Percentiles rank a stretch among this genome's conserved stretches.
These are phyloP conservation scores for Acleris laterana DNA, from an alignment of 2,888 invertebrate species.

Conservation along the genomic window DNA sequence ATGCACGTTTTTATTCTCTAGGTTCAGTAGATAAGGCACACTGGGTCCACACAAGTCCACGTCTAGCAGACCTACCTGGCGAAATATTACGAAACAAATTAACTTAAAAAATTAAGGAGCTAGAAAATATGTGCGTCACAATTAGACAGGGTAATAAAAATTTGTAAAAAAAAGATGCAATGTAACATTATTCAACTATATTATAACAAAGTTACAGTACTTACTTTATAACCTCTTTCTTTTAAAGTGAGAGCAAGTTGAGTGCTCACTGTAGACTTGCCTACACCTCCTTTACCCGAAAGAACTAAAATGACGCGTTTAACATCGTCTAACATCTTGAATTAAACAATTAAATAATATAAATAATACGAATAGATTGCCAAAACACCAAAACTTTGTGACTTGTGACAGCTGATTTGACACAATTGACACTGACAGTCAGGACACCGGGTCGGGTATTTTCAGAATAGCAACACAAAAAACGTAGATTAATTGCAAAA, in stretches of 20 bases:
- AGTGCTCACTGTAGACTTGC: conserved; percentile 98
- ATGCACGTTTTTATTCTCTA: conserved; percentile 94
- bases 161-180: not conserved
- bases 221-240: conserved; percentile 91
- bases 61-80: conserved; percentile 95
- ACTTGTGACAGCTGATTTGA: too few relatives aligned
- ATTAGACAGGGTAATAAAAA: not conserved
- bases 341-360: conserved; percentile 19
- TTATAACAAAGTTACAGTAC: conserved; percentile 19
- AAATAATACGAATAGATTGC: not conserved
- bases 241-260: conserved; percentile 94
- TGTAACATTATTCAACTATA: not conserved
- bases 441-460: too few relatives aligned
- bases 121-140: not conserved
- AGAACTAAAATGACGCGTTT: conserved; percentile 95
- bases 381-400: not conserved
- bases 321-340: conserved; percentile 89
- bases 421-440: too few relatives aligned
- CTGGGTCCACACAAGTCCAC: conserved; percentile 98
- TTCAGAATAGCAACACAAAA: too few relatives aligned
- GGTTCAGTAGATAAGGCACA: conserved; percentile 93
- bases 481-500: too few relatives aligned
- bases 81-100: conserved; percentile 37
- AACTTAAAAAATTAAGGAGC: too few relatives aligned
- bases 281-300: conserved; percentile 99